Conservation (phyloP, 1,140 invertebrate species). For the Camponotus pennsylvanicus region DNA sequence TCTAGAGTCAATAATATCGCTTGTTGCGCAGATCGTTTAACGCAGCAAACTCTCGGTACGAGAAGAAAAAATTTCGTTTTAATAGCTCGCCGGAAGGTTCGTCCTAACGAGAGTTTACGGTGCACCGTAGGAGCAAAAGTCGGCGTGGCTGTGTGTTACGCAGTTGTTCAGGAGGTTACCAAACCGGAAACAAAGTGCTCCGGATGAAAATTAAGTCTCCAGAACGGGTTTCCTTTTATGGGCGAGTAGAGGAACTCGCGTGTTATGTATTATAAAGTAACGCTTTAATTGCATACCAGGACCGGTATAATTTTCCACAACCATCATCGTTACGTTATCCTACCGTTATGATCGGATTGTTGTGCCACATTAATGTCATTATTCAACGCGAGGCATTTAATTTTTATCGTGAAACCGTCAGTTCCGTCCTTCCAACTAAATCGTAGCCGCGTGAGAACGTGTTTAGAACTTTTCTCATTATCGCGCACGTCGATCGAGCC, state of each 20-base stretch:
- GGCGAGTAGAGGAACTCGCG: conserved; percentile 21
- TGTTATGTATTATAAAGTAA: conserved; percentile 17
- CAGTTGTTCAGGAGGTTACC: conserved; percentile 26
- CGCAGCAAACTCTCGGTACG: background rate
- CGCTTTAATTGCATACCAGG: conserved; percentile 63
- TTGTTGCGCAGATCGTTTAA: background rate
- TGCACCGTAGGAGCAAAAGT: background rate
- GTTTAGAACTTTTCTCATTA: conserved; percentile 39
- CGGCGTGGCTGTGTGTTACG: background rate
- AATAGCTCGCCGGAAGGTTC: background rate
- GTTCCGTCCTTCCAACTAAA: background rate
- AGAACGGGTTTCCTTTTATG: conserved; percentile 57
- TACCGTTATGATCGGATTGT: conserved; percentile 48
- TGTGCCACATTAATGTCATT: conserved; percentile 3
- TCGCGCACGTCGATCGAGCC: background rate
- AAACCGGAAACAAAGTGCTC: conserved; percentile 59
- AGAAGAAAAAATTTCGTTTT: background rate
- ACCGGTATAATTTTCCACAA: conserved; percentile 50
- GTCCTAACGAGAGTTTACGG: background rate
- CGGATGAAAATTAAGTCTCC: conserved; percentile 61
- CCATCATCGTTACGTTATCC: conserved; percentile 37
- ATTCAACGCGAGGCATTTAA: background rate
- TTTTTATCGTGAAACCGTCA: background rate
- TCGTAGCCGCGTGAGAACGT: background rate
- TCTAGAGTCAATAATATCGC: too few relatives aligned